Base-by-base conservation (phyloP, 64 coral and sea anemone species). In the Stylophora pistillata region DNA sequence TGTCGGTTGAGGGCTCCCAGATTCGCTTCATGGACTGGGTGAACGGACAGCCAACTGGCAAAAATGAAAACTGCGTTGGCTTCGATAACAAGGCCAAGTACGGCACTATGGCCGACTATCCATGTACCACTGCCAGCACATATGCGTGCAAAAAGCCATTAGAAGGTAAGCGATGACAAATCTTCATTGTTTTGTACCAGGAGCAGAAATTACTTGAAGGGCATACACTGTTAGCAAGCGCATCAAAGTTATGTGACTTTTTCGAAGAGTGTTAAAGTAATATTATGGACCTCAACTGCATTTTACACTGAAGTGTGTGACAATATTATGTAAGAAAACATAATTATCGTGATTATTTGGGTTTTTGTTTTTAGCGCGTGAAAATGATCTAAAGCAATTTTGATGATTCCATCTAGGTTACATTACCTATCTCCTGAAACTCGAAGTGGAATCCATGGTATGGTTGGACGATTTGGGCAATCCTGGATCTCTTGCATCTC, bases 131-230 rank as follows among this genome's bases (percentile, higher is more conserved):
- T 53, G 79, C 77, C 23, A 86, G 58, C 15, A 54, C 77, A 6
- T 96, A 90, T 56, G 74, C 93, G 68, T 96, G 95, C 84, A 96
- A 93, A 77, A 96, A 96, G 70, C 91, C 95, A 12, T 72, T 96
- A 9, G 91, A 93, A 76, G 95, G 95, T 96, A 72, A 73, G 88
- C 37, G 37, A 47, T 47, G 7, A 47, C 37, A 7, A 7, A 47
- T 47, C 7, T 47, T n/a, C 7, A 7, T 47, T 47, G 37, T 47
- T 47, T 47, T 47, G 37, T 47, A 47, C 37, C 37, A 47, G 3
- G 7, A 3, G 37, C 37, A 47, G 37, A 47, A 47, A 47, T 47
- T 47, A 7, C 7, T 47, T 47, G 37, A 47, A 3, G 37, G 7
- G 37, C 37, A 47, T 0, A 47, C 0, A 47, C 7, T 47, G 37